Evolutionary conservation across 1,140 invertebrate genomes (phyloP).

Genomic region (Linepithema humile): DNA sequence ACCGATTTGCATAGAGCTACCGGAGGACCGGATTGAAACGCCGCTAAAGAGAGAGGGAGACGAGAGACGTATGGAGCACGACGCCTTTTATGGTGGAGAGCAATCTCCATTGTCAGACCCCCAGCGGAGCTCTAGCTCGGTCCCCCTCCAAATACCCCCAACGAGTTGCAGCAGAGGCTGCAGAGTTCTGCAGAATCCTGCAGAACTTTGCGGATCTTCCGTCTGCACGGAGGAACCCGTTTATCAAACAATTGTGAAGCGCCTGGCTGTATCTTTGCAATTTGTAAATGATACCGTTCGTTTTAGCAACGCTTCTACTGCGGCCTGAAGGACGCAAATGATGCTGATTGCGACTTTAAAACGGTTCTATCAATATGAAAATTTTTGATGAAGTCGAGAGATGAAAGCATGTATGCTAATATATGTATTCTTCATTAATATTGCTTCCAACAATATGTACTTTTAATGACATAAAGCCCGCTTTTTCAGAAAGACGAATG

Average conservation of each 20-base stretch:
- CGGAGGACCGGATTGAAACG: constrained; percentile 68
- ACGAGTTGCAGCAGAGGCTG: constrained; percentile 52
- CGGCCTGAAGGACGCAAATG: neutral
- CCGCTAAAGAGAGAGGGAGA: constrained; percentile 71
- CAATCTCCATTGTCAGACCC: constrained; percentile 80
- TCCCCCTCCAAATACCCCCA: constrained; percentile 67
- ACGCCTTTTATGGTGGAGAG: constrained; percentile 73
- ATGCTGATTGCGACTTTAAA: neutral
- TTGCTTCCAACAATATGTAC: neutral
- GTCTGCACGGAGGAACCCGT: neutral
- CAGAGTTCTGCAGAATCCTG: constrained; percentile 67
- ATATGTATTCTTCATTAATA: constrained; percentile 18
- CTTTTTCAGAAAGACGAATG: constrained; percentile 8
- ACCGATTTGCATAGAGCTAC: constrained; percentile 83
- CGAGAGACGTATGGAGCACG: constrained; percentile 6
- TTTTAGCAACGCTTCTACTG: neutral
- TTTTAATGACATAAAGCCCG: constrained; percentile 11
- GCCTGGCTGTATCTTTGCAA: neutral
- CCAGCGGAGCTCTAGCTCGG: constrained; percentile 78
- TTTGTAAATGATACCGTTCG: neutral
- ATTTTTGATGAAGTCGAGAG: neutral
- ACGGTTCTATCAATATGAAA: neutral
- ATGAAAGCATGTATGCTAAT: neutral
- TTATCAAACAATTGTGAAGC: neutral
- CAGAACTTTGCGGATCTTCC: constrained; percentile 55